Base-by-base conservation (phyloP, 2,113 vertebrate genomes). In the Tauraco erythrolophus region DNA sequence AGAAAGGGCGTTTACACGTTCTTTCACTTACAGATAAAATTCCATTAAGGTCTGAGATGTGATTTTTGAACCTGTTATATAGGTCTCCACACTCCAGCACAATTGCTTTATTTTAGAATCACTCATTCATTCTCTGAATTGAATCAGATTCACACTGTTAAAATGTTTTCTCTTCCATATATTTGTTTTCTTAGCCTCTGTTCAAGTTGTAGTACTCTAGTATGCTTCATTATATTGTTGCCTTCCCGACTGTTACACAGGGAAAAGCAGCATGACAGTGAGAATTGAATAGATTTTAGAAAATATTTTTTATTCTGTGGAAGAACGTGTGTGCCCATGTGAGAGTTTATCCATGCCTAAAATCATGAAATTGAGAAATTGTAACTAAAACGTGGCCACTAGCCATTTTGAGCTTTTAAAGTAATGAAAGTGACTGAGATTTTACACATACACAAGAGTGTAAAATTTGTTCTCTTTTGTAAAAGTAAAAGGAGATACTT, bases 1-100 rank as follows among this genome's bases (percentile, higher is more conserved):
- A 48, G 16, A 56, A 56, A 31, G 1, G 7, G 0, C 0, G 0
- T 75, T 87, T 84, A 8, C 18, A 50, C 3, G 78, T 65, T 64
- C 33, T 76, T 81, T 75, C n/a, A 56, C 28, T 39, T 46, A n/a
- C 9, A 65, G 39, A 66, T 43, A 48, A 77, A 53, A 91, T 89
- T 56, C n/a, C 5, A 19, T 68, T 85, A 46, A 58, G 6, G 10
- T 7, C 14, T 27, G 27, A 79, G 2, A 31, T 4, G 8, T 35
- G 0, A 41, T 58, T 84, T 93, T 84, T 87, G 6, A 19, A 64
- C 6, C 11, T 28, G 9, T 33, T 77, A 19, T 15, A 39, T 7
- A 31, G 0, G 0, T 37, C 3, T 25, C 4, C 70, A 12, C 7
- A 14, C 3, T 37, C 11, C 28, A 69, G 11, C 35, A 11, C 2